These are phyloP conservation scores for Microcebus tavaratra DNA, from an alignment of 2,113 vertebrate genomes.

Conservation along the genomic window DNA sequence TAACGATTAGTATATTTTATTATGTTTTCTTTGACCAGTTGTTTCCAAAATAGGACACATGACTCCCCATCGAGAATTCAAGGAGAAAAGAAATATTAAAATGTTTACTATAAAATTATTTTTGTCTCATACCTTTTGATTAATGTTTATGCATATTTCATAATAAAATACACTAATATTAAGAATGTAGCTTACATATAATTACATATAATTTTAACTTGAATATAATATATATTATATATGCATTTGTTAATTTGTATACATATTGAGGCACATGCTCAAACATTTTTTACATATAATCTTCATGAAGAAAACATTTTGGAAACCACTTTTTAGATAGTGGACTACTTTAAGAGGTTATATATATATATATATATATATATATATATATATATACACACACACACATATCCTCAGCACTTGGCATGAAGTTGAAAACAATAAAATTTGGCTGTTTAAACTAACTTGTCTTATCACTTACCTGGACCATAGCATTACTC, in stretches of 20 bases:
- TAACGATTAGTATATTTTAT: neutral
- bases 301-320: neutral
- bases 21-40: neutral
- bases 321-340: neutral
- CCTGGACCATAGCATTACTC: neutral
- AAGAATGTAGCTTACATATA: neutral
- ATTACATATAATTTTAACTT: neutral
- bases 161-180: neutral
- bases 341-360: neutral
- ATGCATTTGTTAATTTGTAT: neutral
- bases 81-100: neutral
- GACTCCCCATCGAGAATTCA: neutral
- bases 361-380: neutral
- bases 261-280: neutral
- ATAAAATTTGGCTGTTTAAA: neutral
- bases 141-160: neutral
- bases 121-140: neutral
- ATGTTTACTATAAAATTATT: neutral
- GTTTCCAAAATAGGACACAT: neutral
- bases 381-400: neutral
- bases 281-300: neutral
- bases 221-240: neutral
- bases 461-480: neutral
- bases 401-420: neutral
- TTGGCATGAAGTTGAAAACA: neutral